Evolutionary conservation across 2,888 invertebrate species (phyloP), one percentile per base, ranked within the genome.

Genomic region (Meganola albula): DNA sequence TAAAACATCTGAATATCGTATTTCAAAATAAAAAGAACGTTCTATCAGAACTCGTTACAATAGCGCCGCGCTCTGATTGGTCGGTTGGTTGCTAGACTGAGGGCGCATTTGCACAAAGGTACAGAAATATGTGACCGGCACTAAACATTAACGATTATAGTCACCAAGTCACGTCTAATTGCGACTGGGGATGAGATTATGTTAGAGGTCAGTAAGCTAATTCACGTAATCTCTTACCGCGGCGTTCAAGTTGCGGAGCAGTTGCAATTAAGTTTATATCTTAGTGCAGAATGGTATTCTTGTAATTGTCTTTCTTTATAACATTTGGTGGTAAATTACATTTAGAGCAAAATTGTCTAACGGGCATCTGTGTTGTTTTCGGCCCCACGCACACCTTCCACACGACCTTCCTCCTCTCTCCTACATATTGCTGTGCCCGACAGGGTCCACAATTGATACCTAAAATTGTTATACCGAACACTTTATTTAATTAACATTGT

Each of bases 141-240:
- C 82, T 85, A 76, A 83, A 80, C 84, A 82, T 84, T 85, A 83
- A 85, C 83, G 82, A 74, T 83, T 80, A 84, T 85, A 72, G 76
- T 67, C 67, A 63, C 76, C 76, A 75, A 80, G 78, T 82, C 80
- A 82, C 78, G 74, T 84, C 84, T 84, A 84, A 84, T 84, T 84
- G 84, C 77, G 61, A 75, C 58, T 52, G 54, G 39, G 73, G 70
- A 65, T 37, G 52, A 62, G 31, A 21, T 52, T 50, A 67, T 69
- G 69, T 22, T 27, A 11, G 11, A 30, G 22, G 16, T 5, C 4
- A 5, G 16, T 6, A 5, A 5, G 6, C 6, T 16, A 16, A 16
- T 5, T 24, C 7, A 1, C 20, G 27, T 24, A 20, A 7, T 4
- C 14, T 25, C 2, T 18, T 13, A 9, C 3, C 11, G 8, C 4